phyloP scores from a whole-genome alignment of 2,113 vertebrate genomes.

The Empidonax traillii region DNA sequence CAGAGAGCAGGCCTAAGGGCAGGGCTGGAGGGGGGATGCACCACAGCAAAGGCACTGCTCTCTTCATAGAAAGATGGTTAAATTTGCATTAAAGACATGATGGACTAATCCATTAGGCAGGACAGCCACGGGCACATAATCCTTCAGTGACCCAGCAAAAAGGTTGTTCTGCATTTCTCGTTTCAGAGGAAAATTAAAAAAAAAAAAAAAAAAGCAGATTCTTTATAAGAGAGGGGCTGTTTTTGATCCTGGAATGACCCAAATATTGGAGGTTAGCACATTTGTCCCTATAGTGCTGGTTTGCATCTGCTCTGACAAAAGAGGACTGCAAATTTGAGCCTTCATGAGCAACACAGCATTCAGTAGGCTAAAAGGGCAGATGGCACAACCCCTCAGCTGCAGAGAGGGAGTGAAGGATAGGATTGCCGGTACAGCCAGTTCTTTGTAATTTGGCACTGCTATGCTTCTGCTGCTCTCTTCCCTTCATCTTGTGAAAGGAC shows the following conservation, averaged over 20 bases:
- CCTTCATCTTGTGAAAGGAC: constrained; percentile 35
- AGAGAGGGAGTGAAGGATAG: not conserved
- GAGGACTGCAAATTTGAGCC: not conserved
- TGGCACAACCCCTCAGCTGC: constrained; percentile 16
- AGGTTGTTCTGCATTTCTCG: not conserved
- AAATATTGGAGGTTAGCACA: not conserved
- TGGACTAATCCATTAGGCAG: not conserved
- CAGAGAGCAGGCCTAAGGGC: not conserved
- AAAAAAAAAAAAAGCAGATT: accelerated
- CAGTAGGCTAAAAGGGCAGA: constrained; percentile 20
- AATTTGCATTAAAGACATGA: not conserved
- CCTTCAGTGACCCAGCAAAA: not conserved
- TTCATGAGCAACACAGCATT: not conserved
- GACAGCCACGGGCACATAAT: not conserved
- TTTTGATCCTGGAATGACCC: not conserved
- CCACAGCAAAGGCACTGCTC: not conserved
- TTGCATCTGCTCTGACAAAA: not conserved
- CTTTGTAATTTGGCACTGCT: constrained; percentile 38
- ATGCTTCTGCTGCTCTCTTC: not conserved
- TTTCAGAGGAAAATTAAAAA: not conserved
- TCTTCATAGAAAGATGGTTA: not conserved
- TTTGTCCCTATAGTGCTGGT: not conserved
- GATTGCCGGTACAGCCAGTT: constrained; percentile 30
- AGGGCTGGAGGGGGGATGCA: not conserved
- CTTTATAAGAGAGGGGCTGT: not conserved